Evolutionary conservation across 2,113 vertebrate genomes (phyloP).

Genomic region (Stegostoma tigrinum): DNA sequence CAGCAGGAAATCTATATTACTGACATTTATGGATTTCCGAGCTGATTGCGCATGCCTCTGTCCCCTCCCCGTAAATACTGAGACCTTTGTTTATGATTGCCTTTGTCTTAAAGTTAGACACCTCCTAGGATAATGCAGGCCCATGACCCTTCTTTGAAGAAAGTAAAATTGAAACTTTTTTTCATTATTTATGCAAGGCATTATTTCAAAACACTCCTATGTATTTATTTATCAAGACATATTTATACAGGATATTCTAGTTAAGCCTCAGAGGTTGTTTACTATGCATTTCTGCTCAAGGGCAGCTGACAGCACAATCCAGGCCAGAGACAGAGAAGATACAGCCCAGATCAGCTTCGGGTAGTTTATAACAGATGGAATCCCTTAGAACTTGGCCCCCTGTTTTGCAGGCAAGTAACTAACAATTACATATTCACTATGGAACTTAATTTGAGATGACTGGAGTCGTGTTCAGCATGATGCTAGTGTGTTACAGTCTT

Average conservation of each 20-base stretch:
- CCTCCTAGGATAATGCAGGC: neutral
- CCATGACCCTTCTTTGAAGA: neutral
- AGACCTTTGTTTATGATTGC: too few species aligned
- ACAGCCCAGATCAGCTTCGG: neutral
- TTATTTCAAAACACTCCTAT: slow-evolving; percentile 4
- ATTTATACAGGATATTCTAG: slow-evolving; percentile 25
- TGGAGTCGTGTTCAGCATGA: neutral
- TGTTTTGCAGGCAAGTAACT: slow-evolving; percentile 14
- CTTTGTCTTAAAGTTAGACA: too few species aligned
- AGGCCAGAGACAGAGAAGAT: neutral
- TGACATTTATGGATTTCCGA: neutral
- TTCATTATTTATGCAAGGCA: neutral
- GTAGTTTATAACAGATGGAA: neutral
- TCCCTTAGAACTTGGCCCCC: neutral
- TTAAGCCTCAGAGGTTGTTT: slow-evolving; percentile 30
- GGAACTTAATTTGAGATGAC: neutral
- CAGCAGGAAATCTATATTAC: neutral
- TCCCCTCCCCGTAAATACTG: neutral
- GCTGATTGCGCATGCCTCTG: neutral
- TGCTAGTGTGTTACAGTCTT: neutral
- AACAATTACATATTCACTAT: slow-evolving; percentile 10
- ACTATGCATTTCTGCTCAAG: slow-evolving; percentile 1
- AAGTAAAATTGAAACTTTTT: slow-evolving; percentile 1
- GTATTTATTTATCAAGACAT: slow-evolving; percentile 30
- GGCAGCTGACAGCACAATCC: neutral